Base-by-base conservation (phyloP, 2,888 invertebrate species). In the Pterobdella sp. region DNA sequence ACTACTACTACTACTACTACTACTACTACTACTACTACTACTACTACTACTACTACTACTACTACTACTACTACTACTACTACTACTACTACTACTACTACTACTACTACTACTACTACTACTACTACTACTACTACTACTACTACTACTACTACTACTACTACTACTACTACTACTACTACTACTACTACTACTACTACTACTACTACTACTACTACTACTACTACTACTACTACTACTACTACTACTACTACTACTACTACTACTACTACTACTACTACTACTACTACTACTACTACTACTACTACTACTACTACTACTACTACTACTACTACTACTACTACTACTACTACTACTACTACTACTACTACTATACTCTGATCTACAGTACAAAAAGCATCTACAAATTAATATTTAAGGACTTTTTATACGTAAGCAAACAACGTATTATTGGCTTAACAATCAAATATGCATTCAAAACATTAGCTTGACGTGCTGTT, bases 261-360 rank as follows among this genome's bases (percentile, higher is more conserved):
- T 64, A 29, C 64, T 64, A 29, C 64, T 64, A 29, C 64, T 64
- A 29, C 64, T 64, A 26, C 64, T 64, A 29, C 64, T 64, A 29
- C 64, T 64, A 29, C 64, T 64, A 29, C 64, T 64, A 29, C 64
- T 64, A 29, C 64, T 22, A 29, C 64, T 64, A 29, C 64, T 64
- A 26, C 64, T 64, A 26, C 64, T 64, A 64, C 64, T 64, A 64
- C 64, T 64, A 64, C 64, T 64, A 64, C 64, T 64, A 64, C 64
- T 64, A 64, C 64, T 64, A 64, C 64, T 64, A 64, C 64, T 64
- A 64, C 64, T 64, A 64, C 64, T 64, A 64, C 64, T 64, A 64
- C 64, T 64, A 64, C 64, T 64, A 64, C 64, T 64, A 64, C 64
- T 64, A 64, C 22, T 64, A 64, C 52, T 49, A 49, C 52, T 49